phyloP scores from a whole-genome alignment of 2,888 invertebrate genomes.

The Netelia melanura region DNA sequence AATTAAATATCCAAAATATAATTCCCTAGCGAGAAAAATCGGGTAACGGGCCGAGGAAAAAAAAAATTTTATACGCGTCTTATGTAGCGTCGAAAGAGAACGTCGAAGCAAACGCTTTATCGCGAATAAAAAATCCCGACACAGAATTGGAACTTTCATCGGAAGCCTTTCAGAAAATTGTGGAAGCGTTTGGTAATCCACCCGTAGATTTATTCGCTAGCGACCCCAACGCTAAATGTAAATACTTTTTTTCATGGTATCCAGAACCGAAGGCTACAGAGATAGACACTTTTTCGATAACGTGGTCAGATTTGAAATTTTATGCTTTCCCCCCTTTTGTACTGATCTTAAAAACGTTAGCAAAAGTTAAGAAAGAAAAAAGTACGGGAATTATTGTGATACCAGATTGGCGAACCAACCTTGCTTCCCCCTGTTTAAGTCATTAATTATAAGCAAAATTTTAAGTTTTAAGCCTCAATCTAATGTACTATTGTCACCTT shows the following conservation, averaged over 20 bases:
- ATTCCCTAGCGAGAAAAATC: conserved; percentile 30
- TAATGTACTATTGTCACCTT: conserved; percentile 14
- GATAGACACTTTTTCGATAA: conserved; percentile 53
- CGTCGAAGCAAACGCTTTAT: conserved; percentile 42
- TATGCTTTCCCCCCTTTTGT: conserved; percentile 26
- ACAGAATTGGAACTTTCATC: conserved; percentile 40
- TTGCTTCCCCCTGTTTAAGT: conserved; percentile 58
- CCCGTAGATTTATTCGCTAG: conserved; percentile 54
- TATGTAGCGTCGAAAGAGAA: conserved; percentile 55
- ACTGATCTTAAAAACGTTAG: conserved; percentile 45
- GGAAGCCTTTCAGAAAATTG: conserved; percentile 24
- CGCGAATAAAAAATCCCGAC: conserved; percentile 41
- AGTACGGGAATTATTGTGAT: conserved; percentile 62
- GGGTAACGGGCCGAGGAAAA: conserved; percentile 52
- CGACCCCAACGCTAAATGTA: conserved; percentile 37
- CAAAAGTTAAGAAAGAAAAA: conserved; percentile 62
- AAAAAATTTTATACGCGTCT: conserved; percentile 40
- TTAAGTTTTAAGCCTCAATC: conserved; percentile 35
- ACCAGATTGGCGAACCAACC: conserved; percentile 60
- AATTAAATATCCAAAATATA: conserved; percentile 29
- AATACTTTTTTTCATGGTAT: conserved; percentile 47
- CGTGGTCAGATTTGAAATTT: conserved; percentile 35
- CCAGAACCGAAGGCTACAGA: conserved; percentile 22
- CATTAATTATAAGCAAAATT: not conserved
- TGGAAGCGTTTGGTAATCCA: conserved; percentile 18